Base-by-base conservation (phyloP, 2,888 invertebrate species). In the Leptopilina syphax region DNA sequence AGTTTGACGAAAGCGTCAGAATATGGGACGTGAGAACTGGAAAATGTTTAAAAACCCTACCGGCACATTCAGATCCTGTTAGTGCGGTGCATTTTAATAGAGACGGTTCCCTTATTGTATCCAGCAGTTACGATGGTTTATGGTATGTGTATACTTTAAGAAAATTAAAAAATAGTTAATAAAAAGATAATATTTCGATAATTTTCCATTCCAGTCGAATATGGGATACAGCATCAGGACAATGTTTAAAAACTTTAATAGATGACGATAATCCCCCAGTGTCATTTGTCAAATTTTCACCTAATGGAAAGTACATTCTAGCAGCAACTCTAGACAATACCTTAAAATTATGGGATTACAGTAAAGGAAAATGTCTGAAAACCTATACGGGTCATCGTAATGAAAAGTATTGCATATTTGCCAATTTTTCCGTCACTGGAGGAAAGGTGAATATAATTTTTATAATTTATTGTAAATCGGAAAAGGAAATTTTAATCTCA, bases 221-320 rank as follows among this genome's bases (percentile, higher is more conserved):
- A 89, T 99, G 99, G 99, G 99, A 99, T 92, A 99, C 99, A 79
- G 98, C 98, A 12, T 99, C 98, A 67, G 99, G 99, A 0, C 99
- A 99, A 92, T 99, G 99, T 92, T 93, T 99, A 88, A 99, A 99
- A 93, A 99, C 99, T 0, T 93, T 99, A 24, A 99, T 99, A 89
- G 99, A 99, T 91, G 99, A 99, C 91, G 99, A 99, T 91, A 99
- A 99, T 93, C 99, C 99, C 10, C 99, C 99, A 0, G 99, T 99
- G 10, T 99, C 99, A 8, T 99, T 99, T 93, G 99, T 99, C 0
- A 99, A 99, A 92, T 99, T 99, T 93, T 99, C 99, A 76, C 99
- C 99, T 0, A 99, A 99, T 92, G 99, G 99, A 88, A 99, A 99
- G 93, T 99, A 99, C 90, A 99, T 99, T 84, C 93, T 99, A 85